These are phyloP conservation scores for Lytechinus pictus DNA, from an alignment of 35 echinoderm and acorn worm species.

Conservation along the genomic window DNA sequence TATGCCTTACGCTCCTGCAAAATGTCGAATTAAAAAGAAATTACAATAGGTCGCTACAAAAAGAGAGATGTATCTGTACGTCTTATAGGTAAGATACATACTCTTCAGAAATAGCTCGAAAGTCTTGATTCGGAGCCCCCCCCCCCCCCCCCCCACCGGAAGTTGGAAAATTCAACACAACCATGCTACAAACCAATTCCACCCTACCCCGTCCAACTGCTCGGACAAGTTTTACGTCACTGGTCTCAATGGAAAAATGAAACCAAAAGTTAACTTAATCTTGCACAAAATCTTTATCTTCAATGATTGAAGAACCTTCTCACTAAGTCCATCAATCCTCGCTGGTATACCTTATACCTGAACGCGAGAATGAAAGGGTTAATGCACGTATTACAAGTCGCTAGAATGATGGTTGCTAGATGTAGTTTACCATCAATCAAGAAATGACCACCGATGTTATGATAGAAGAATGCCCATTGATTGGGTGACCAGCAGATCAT, in stretches of 20 bases:
- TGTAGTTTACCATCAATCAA: neutral
- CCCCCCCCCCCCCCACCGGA: no score
- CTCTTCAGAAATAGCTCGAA: no score
- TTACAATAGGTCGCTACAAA: no score
- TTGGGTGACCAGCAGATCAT: constrained; percentile 47
- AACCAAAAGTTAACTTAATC: no score
- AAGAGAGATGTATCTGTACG: no score
- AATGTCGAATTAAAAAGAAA: no score
- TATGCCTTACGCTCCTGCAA: no score
- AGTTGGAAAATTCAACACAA: no score
- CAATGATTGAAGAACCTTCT: neutral
- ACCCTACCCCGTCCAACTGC: neutral
- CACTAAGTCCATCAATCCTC: neutral
- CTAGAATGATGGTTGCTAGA: neutral
- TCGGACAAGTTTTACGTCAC: no score
- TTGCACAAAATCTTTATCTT: neutral
- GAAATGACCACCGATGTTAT: neutral
- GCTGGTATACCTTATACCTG: neutral
- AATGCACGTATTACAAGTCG: constrained; percentile 1
- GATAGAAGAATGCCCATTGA: constrained; percentile 35
- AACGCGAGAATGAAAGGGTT: constrained; percentile 44
- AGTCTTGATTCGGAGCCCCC: no score
- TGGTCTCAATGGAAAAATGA: neutral
- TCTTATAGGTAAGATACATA: no score
- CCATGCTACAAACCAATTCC: neutral